Percentiles rank a stretch among this genome's conserved stretches.
These are phyloP conservation scores for Centropyge bicolor DNA, from an alignment of 2,797 vertebrate species.

Conservation along the genomic window DNA sequence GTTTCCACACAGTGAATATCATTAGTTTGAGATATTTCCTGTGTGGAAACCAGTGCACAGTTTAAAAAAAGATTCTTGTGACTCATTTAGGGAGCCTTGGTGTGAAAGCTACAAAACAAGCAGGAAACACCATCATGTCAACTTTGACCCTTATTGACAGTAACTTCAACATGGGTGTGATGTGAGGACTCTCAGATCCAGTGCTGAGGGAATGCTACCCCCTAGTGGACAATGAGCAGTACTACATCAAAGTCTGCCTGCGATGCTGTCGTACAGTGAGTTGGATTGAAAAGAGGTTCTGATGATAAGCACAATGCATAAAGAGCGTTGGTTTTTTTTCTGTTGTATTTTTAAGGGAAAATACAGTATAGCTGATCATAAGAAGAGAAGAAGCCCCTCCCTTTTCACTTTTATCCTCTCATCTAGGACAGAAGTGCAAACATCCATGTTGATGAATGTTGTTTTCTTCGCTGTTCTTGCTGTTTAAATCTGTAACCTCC, in stretches of 20 bases:
- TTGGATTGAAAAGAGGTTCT: neutral
- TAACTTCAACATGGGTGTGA: neutral
- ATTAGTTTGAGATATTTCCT: neutral
- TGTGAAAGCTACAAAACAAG: neutral
- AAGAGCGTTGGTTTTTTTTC: neutral
- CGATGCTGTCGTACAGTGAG: neutral
- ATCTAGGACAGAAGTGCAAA: neutral
- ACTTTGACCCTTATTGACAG: slow-evolving; percentile 2
- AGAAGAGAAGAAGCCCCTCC: neutral
- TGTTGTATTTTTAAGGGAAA: neutral
- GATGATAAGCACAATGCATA: neutral
- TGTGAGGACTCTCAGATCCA: neutral
- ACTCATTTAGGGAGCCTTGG: neutral
- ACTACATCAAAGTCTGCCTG: slow-evolving; percentile 22
- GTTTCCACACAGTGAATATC: neutral
- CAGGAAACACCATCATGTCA: slow-evolving; percentile 14
- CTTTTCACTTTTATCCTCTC: neutral
- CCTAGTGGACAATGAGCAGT: slow-evolving; percentile 25
- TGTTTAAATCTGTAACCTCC: neutral
- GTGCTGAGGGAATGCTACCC: slow-evolving; percentile 49
- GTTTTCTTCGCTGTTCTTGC: neutral
- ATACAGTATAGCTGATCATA: too few relatives aligned
- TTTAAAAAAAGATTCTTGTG: neutral
- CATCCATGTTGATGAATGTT: neutral
- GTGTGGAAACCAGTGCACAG: neutral